phyloP scores from a whole-genome alignment of 2,797 vertebrate species.

The Nothura maculosa region DNA sequence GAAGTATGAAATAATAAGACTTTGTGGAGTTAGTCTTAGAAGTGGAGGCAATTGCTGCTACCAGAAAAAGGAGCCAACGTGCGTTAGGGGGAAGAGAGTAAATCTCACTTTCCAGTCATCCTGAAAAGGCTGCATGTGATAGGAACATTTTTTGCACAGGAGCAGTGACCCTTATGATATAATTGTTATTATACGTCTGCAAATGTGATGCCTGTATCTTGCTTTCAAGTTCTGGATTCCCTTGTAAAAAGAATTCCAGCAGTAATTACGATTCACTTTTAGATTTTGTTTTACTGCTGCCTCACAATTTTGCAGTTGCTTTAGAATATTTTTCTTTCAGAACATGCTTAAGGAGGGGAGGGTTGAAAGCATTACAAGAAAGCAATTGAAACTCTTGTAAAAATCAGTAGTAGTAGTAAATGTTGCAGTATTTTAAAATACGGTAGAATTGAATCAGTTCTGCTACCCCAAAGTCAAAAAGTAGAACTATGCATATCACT shows the following conservation, averaged over 20 bases:
- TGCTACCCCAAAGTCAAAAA: not conserved
- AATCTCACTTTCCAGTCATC: not conserved
- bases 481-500: not conserved
- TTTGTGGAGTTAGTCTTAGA: not conserved
- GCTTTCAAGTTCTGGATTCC: not conserved
- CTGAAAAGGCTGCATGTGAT: not conserved
- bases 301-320: not conserved
- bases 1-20: not conserved
- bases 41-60: not conserved
- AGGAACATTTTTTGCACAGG: not conserved
- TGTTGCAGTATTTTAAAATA: not conserved
- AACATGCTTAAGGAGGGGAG: not conserved
- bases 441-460: not conserved
- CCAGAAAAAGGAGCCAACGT: accelerated
- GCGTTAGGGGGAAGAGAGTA: not conserved
- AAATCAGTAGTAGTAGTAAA: not conserved
- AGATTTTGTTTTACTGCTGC: not conserved
- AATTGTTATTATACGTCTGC: not conserved
- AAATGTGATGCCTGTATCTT: not conserved
- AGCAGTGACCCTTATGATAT: not conserved
- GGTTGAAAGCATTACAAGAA: not conserved
- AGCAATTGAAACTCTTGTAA: not conserved
- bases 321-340: not conserved
- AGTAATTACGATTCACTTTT: not conserved
- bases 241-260: not conserved